Evolutionary conservation across 64 coral and sea anemone species (phyloP), one percentile per base, ranked within the genome.

Genomic region (Montipora foliosa): DNA sequence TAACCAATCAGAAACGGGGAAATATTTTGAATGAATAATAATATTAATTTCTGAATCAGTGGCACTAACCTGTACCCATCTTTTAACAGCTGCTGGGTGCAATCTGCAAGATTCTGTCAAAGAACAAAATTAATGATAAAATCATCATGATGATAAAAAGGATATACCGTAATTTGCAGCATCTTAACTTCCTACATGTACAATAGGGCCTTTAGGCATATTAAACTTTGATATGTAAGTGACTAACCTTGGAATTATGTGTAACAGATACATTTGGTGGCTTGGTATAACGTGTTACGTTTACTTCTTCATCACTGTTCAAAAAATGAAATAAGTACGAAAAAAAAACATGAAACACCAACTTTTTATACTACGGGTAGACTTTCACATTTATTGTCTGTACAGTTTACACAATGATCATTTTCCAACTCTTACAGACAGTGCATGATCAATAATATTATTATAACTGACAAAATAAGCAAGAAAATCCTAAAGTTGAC

Each of bases 11-110:
- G 37, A 37, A 37, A 37, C 2, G 37, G 37, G 37, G 37, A 37
- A 37, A 37, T 37, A 37, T 37, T 37, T 37, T 37, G 37, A 37
- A 37, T 37, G 37, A 37, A 37, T 37, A 2, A 37, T 37, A 37
- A 37, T 44, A 8, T 37, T 14, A 55, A 5, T 58, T 14, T 17
- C 37, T 37, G 37, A 37, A 37, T 37, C 37, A 37, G 37, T 37
- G 37, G 37, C 8, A 49, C 77, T 59, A 47, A 96, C 95, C 95
- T 93, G 89, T 97, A 97, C 58, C 95, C 95, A 94, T 97, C 95
- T 87, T 91, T 97, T 72, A 97, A 62, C 17, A 97, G 68, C 80
- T 92, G 91, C 73, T 97, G 92, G 19, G 94, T 89, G 59, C 95
- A 97, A 52, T 97, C 95, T 84, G 89, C 67, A 44, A 97, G 95